These are phyloP conservation scores for Cataglyphis albicans DNA, from an alignment of 2,888 invertebrate species.

Conservation along the genomic window DNA sequence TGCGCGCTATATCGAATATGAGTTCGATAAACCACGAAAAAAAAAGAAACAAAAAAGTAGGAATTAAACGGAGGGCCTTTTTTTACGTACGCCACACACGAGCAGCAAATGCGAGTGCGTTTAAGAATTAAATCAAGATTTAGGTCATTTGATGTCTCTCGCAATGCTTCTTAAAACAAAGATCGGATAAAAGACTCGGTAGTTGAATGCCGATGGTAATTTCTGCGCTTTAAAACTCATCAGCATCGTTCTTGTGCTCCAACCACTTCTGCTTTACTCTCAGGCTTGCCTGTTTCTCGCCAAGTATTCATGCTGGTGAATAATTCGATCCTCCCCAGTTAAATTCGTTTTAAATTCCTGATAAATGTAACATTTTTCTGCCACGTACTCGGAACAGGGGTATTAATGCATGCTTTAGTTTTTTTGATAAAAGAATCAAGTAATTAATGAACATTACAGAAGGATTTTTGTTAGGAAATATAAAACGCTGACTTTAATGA, in stretches of 20 bases:
- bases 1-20: slow-evolving; percentile 30
- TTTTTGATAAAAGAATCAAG: slow-evolving; percentile 55
- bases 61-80: background rate
- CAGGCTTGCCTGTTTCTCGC: slow-evolving; percentile 65
- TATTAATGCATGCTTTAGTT: slow-evolving; percentile 60
- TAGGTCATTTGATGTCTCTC: slow-evolving; percentile 35
- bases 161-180: slow-evolving; percentile 39
- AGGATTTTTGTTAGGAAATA: background rate
- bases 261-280: slow-evolving; percentile 64
- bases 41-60: background rate
- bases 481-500: background rate
- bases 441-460: slow-evolving; percentile 22
- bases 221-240: slow-evolving; percentile 79
- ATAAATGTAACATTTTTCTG: slow-evolving; percentile 60
- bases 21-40: slow-evolving; percentile 28
- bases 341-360: slow-evolving; percentile 75
- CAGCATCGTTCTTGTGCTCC: slow-evolving; percentile 72
- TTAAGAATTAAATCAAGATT: slow-evolving; percentile 52
- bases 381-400: slow-evolving; percentile 55
- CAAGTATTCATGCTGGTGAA: slow-evolving; percentile 67
- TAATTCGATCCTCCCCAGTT: slow-evolving; percentile 64
- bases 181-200: slow-evolving; percentile 52
- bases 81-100: slow-evolving; percentile 22
- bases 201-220: slow-evolving; percentile 71
- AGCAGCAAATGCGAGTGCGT: slow-evolving; percentile 22